Evolutionary conservation across 2,113 vertebrate species (phyloP), one percentile per base, ranked within the genome.

Genomic region (Corythaixoides concolor): DNA sequence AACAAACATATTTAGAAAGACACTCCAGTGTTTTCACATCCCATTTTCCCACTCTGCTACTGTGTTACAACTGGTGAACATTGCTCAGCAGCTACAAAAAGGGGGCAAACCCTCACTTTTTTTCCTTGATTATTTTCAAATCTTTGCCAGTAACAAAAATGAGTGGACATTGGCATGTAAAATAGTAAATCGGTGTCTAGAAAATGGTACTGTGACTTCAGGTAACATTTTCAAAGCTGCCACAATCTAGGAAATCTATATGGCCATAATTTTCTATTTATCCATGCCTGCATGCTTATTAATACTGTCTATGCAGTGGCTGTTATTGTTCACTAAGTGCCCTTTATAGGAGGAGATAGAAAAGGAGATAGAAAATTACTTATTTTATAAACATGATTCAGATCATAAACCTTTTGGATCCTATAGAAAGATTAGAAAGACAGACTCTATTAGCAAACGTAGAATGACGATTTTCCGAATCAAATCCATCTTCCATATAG

Each of bases 91-190:
- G 32, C 24, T 68, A 69, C 20, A 83, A 35, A 58, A 79, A 56
- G 22, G n/a, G 11, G 12, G 11, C 45, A 6, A 0, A 1, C 0
- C 4, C 3, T 3, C 1, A 41, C 41, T 41, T 9, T 6, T 53
- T 60, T 70, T 55, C n/a, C 24, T 85, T 82, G 7, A 49, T 33
- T 80, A 30, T 0, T 2, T 85, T 74, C 55, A 77, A 23, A 35
- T n/a, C 35, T 82, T 52, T 72, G 27, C 75, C 30, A 64, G 11
- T 68, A 75, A 59, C 11, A 41, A 50, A 85, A 74, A 0, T 15
- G 15, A 41, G 45, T 0, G 0, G 43, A 55, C 43, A 33, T 6
- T 33, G 23, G 22, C 16, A 47, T 11, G 59, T 6, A 52, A 83
- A 86, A 70, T 6, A 79, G 23, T 41, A 43, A 69, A 0, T 5